Conservation (phyloP, 2,113 vertebrate species). For the Forbesichthys agassizii region DNA sequence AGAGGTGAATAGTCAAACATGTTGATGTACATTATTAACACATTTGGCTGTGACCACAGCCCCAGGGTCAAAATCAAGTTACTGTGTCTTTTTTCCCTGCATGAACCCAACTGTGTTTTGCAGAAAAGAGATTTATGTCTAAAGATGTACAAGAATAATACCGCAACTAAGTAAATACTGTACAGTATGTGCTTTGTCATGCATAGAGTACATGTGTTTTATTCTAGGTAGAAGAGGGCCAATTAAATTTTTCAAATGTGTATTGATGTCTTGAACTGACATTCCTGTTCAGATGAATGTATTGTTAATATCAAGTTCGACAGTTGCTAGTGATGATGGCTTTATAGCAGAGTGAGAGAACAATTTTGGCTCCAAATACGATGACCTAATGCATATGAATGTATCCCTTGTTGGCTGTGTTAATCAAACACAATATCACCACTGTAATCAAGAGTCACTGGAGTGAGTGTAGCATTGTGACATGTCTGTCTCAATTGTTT, state of each 20-base stretch:
- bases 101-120: slow-evolving; percentile 57
- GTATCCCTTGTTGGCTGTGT: slow-evolving; percentile 19
- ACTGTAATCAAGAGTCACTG: slow-evolving; percentile 50
- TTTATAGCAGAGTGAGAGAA: background rate
- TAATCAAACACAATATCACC: slow-evolving; percentile 42
- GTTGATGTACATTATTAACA: slow-evolving; percentile 47
- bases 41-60: slow-evolving; percentile 34
- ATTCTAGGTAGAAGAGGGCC: slow-evolving; percentile 59
- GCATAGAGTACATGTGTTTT: slow-evolving; percentile 62
- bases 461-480: slow-evolving; percentile 66
- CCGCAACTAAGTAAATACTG: slow-evolving; percentile 18
- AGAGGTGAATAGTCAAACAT: slow-evolving; percentile 47
- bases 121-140: slow-evolving; percentile 39
- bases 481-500: slow-evolving; percentile 59
- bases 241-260: slow-evolving; percentile 17
- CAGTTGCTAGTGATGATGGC: background rate
- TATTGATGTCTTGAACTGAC: slow-evolving; percentile 64
- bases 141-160: slow-evolving; percentile 40
- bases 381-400: slow-evolving; percentile 25
- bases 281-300: slow-evolving; percentile 53
- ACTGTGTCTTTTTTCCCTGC: slow-evolving; percentile 61
- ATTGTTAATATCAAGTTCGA: slow-evolving; percentile 28
- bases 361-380: background rate
- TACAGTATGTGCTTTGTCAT: slow-evolving; percentile 48
- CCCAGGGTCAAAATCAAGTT: slow-evolving; percentile 50